These are phyloP conservation scores for Hemiscyllium ocellatum DNA, from an alignment of 2,113 vertebrate genomes.

Conservation along the genomic window DNA sequence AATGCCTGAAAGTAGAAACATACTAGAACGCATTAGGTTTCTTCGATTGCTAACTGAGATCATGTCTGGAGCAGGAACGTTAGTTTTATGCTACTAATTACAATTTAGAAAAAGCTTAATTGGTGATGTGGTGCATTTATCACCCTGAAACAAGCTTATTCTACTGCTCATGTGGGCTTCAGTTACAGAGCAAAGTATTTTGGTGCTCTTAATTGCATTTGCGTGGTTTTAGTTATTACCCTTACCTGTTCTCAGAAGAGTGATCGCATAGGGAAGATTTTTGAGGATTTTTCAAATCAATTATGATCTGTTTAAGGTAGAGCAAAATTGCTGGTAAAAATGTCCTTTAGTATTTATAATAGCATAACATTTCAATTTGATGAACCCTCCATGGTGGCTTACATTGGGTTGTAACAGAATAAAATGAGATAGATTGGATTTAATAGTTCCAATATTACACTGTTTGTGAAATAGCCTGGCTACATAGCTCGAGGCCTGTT, in stretches of 20 bases:
- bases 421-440: constrained; percentile 34
- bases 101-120: background rate
- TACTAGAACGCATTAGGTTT: background rate
- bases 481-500: constrained; percentile 57
- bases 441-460: constrained; percentile 46
- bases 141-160: background rate
- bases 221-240: background rate
- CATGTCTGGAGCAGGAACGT: background rate
- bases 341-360: constrained; percentile 17
- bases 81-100: background rate
- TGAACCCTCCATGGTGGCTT: constrained; percentile 23
- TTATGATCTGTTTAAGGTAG: background rate
- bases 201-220: background rate
- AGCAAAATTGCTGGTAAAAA: constrained; percentile 2
- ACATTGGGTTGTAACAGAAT: constrained; percentile 26
- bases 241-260: background rate
- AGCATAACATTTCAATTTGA: constrained; percentile 33
- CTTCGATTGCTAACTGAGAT: background rate
- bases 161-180: background rate
- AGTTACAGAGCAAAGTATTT: background rate
- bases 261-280: background rate
- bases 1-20: background rate
- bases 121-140: background rate
- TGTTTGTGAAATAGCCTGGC: constrained; percentile 52
- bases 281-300: background rate